phyloP scores from a whole-genome alignment of 2,797 vertebrate species.

The Urocyon cinereoargenteus region DNA sequence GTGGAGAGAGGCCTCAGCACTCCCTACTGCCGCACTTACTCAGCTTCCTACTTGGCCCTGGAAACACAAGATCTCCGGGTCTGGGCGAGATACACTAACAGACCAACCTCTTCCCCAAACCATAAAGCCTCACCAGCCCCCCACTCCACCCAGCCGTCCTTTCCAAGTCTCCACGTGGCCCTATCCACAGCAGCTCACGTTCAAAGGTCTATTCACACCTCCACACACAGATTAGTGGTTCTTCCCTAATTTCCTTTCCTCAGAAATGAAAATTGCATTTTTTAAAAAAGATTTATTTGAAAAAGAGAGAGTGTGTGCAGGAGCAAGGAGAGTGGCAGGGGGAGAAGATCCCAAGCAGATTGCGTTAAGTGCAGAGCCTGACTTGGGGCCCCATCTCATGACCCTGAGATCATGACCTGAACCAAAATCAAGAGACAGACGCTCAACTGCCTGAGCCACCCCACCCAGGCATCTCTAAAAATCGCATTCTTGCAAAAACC shows the following conservation, averaged over 20 bases:
- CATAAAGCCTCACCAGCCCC: background rate
- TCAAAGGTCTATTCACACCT: background rate
- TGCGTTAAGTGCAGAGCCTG: background rate
- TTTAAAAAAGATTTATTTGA: background rate
- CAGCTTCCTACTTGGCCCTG: background rate
- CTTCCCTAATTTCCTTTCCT: background rate
- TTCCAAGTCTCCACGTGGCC: background rate
- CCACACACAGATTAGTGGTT: background rate
- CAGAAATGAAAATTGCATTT: background rate
- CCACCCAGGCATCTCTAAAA: background rate
- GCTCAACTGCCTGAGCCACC: background rate
- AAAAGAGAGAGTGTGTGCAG: background rate
- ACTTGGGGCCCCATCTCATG: background rate
- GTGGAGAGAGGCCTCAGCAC: background rate
- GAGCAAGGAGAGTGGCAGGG: background rate
- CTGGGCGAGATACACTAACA: background rate
- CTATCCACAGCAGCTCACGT: background rate
- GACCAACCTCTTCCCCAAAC: background rate
- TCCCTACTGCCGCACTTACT: accelerated
- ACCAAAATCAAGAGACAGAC: background rate
- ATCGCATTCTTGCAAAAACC: background rate
- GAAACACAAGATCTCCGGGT: accelerated
- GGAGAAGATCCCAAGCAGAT: background rate
- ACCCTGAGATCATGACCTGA: background rate
- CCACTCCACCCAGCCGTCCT: background rate